A percentile compares a stretch with the other conserved stretches of the same genome.
These are phyloP conservation scores for Hydrozoanthus tunicans DNA, from an alignment of 64 coral and sea anemone genomes.

Conservation along the genomic window DNA sequence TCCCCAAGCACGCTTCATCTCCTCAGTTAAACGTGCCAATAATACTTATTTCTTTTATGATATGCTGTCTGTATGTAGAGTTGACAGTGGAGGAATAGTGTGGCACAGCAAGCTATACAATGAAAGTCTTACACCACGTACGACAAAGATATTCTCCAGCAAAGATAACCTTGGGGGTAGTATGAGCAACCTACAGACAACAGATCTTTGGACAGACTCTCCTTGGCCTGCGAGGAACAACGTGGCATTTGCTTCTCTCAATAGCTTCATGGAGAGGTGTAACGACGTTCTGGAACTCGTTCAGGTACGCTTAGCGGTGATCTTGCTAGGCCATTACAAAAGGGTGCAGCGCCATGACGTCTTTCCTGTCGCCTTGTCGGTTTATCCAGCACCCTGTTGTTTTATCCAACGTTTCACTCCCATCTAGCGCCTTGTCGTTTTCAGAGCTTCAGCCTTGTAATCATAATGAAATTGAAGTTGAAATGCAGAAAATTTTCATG, in stretches of 20 bases:
- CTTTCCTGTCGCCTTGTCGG: not conserved
- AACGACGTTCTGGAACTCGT: constrained; percentile 99
- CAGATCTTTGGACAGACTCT: constrained; percentile 93
- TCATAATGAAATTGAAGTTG: too few species aligned
- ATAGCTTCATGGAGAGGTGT: constrained; percentile 98
- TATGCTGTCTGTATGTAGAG: constrained; percentile 39
- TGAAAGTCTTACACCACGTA: constrained; percentile 80
- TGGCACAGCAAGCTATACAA: constrained; percentile 95
- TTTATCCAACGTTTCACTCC: too few species aligned
- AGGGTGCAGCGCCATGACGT: not conserved
- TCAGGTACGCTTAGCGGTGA: constrained; percentile 27
- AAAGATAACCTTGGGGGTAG: constrained; percentile 50
- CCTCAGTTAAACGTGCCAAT: not conserved
- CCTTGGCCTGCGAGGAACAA: constrained; percentile 96
- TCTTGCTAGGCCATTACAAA: not conserved
- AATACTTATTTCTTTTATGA: not conserved
- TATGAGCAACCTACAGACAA: constrained; percentile 53
- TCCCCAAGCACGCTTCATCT: too few species aligned
- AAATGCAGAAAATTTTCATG: too few species aligned
- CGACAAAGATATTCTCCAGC: constrained; percentile 70
- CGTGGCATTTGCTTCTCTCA: constrained; percentile 73
- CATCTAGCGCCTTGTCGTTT: too few species aligned
- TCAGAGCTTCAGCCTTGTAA: too few species aligned
- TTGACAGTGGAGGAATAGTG: constrained; percentile 83
- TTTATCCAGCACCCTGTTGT: too few species aligned